Percentiles rank a stretch among this genome's conserved stretches.
Evolutionary conservation across 2,888 invertebrate genomes (phyloP).

Genomic region (Therioaphis trifolii): DNA sequence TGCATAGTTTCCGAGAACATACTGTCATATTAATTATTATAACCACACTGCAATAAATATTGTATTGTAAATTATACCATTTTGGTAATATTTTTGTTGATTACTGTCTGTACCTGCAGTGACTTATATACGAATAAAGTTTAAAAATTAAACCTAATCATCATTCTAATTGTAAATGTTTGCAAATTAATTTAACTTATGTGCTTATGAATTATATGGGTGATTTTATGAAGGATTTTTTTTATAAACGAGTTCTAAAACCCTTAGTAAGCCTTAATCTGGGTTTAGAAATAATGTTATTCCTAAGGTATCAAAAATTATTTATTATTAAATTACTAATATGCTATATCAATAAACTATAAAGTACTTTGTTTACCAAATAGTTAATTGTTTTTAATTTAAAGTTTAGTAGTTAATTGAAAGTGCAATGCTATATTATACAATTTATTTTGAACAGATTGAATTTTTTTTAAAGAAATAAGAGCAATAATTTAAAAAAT

Average conservation of each 20-base stretch:
- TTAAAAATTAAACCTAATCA: too few species aligned
- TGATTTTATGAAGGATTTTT: background rate
- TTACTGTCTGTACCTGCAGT: background rate
- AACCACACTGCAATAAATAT: background rate
- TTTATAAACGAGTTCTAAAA: background rate
- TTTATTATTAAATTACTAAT: background rate
- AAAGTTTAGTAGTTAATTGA: too few species aligned
- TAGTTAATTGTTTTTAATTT: too few species aligned
- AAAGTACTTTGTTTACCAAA: too few species aligned
- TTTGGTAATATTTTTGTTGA: background rate
- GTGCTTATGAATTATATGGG: background rate
- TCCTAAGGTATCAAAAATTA: background rate
- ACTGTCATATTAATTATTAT: background rate
- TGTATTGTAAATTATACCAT: background rate
- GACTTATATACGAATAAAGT: background rate
- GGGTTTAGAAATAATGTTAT: background rate
- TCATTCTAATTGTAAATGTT: too few species aligned
- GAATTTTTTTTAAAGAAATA: too few species aligned
- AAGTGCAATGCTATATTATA: too few species aligned
- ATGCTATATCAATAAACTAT: too few species aligned
- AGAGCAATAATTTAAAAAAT: too few species aligned
- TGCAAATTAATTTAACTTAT: too few species aligned
- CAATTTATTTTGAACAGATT: too few species aligned
- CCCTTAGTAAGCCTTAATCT: background rate
- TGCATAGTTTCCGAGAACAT: conserved; percentile 14